Conservation (phyloP, 2,113 vertebrate species). For the Labeo rohita region DNA sequence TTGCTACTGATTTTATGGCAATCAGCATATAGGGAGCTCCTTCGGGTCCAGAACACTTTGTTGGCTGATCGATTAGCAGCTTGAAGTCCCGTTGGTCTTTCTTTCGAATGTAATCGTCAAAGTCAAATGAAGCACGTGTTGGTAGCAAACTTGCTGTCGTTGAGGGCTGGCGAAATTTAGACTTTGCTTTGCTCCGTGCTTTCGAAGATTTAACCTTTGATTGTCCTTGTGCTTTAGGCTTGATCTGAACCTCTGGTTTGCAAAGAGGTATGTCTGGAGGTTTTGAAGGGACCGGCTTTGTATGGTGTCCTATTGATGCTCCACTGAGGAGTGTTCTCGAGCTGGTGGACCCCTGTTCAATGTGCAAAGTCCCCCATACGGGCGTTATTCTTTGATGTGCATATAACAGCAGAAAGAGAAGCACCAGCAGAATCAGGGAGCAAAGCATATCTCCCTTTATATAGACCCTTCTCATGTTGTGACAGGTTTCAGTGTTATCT, state of each 20-base stretch:
- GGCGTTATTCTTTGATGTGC: slow-evolving; percentile 73
- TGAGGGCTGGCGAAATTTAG: neutral
- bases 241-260: slow-evolving; percentile 38
- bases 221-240: slow-evolving; percentile 32
- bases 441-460: slow-evolving; percentile 85
- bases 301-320: slow-evolving; percentile 1
- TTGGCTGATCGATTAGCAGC: slow-evolving; percentile 89
- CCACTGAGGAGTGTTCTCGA: slow-evolving; percentile 34
- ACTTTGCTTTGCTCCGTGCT: slow-evolving; percentile 49
- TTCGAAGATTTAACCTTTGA: slow-evolving; percentile 60
- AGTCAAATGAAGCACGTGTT: slow-evolving; percentile 83
- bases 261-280: slow-evolving; percentile 51
- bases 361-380: slow-evolving; percentile 52
- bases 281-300: slow-evolving; percentile 2
- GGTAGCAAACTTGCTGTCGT: slow-evolving; percentile 44
- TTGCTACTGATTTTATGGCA: slow-evolving; percentile 87
- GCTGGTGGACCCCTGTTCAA: slow-evolving; percentile 51
- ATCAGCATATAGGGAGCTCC: slow-evolving; percentile 86
- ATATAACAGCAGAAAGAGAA: slow-evolving; percentile 85
- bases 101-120: slow-evolving; percentile 82
- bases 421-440: slow-evolving; percentile 81
- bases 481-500: neutral
- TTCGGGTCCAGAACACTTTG: slow-evolving; percentile 78
- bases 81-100: slow-evolving; percentile 90
- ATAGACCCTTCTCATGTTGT: slow-evolving; percentile 82